Conservation (phyloP, 1,140 invertebrate species). For the Eubasilissa regina region DNA sequence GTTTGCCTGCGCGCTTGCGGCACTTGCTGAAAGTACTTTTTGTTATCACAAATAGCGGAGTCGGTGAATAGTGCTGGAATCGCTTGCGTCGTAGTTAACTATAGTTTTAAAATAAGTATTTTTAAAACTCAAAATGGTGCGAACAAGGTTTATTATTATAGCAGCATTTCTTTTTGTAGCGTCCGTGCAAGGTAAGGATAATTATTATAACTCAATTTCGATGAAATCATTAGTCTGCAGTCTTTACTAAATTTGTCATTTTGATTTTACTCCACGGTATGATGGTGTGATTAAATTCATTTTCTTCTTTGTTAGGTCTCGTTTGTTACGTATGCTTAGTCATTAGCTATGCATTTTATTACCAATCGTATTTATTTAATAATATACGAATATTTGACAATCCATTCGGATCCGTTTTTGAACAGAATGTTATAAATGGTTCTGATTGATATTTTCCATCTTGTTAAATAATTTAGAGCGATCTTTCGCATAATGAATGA, state of each 20-base stretch:
- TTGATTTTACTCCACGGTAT: neutral
- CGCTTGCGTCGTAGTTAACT: slow-evolving; percentile 12
- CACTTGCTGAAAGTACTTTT: slow-evolving; percentile 4
- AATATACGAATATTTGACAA: too few relatives aligned
- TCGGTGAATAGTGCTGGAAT: slow-evolving; percentile 28
- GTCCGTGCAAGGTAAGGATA: slow-evolving; percentile 47
- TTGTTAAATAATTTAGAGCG: neutral
- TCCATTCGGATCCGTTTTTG: too few relatives aligned
- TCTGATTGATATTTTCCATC: too few relatives aligned
- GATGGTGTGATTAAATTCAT: slow-evolving; percentile 11
- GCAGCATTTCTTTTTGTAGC: slow-evolving; percentile 25
- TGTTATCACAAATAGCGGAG: slow-evolving; percentile 43
- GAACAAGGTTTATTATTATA: slow-evolving; percentile 19
- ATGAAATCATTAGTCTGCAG: neutral
- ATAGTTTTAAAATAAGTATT: slow-evolving; percentile 19
- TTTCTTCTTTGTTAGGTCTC: neutral
- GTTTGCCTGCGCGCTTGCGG: neutral
- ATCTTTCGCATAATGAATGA: neutral
- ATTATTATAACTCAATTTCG: slow-evolving; percentile 11
- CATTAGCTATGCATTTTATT: too few relatives aligned
- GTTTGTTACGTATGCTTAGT: neutral
- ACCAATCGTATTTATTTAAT: too few relatives aligned
- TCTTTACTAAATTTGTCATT: slow-evolving; percentile 18
- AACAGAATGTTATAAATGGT: too few relatives aligned
- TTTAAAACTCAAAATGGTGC: slow-evolving; percentile 41